These are phyloP conservation scores for Bolinopsis microptera DNA, from an alignment of 37 sponge, comb jelly and placozoan species.

Conservation along the genomic window DNA sequence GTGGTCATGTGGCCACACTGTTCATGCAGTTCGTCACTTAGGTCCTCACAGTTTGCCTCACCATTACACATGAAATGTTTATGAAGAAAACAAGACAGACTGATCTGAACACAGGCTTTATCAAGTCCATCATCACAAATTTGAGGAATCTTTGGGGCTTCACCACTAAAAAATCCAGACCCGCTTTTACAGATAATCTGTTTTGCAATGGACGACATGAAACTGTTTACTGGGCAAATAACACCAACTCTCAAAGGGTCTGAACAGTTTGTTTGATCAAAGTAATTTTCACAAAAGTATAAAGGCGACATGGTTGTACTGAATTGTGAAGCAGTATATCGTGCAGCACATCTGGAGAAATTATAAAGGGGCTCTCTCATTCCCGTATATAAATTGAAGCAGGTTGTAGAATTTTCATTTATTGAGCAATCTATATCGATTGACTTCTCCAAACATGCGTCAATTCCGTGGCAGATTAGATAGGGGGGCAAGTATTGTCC, in stretches of 20 bases:
- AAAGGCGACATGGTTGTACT: too few relatives aligned
- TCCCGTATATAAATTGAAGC: too few relatives aligned
- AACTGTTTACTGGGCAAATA: neutral
- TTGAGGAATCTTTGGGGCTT: neutral
- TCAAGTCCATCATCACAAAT: constrained; percentile 10
- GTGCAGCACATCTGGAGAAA: too few relatives aligned
- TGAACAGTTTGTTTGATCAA: neutral
- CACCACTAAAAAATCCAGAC: neutral
- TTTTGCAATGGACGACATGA: neutral
- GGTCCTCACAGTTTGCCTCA: neutral
- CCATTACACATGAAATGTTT: neutral
- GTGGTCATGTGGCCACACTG: neutral
- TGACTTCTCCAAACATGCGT: too few relatives aligned
- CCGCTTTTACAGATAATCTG: neutral
- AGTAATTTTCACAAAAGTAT: neutral
- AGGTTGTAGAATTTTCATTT: too few relatives aligned
- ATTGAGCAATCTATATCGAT: too few relatives aligned
- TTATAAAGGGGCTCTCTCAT: too few relatives aligned
- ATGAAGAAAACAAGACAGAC: neutral
- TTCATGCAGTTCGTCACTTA: neutral
- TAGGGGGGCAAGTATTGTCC: too few relatives aligned
- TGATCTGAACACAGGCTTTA: neutral
- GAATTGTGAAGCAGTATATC: too few relatives aligned
- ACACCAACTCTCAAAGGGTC: neutral
- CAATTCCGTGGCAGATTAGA: too few relatives aligned